Conservation (phyloP, 2,113 vertebrate species). For the Silurus asotus region DNA sequence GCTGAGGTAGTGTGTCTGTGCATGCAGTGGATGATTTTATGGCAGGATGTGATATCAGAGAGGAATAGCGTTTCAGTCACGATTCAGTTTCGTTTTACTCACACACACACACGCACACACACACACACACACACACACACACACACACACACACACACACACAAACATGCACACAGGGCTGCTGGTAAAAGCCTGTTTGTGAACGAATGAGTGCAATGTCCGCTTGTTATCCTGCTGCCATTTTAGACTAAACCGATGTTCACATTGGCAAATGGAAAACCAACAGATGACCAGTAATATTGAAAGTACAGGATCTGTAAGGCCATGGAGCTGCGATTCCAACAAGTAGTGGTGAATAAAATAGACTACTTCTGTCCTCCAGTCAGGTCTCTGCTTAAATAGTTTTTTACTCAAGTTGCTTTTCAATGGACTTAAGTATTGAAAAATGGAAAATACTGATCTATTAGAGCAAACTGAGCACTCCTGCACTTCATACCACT, state of each 20-base stretch:
- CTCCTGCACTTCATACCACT: no score
- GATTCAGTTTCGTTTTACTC: not conserved
- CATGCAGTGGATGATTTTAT: not conserved
- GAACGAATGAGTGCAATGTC: not conserved
- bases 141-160: conserved; percentile 26
- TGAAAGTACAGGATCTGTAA: not conserved
- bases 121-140: conserved; percentile 4
- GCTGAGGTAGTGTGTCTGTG: not conserved
- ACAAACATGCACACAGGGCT: not conserved
- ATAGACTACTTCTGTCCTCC: no score
- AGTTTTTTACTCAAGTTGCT: no score
- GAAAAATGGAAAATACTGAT: no score
- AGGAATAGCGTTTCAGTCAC: not conserved
- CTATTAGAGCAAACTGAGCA: no score
- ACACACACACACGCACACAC: not conserved
- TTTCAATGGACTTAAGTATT: no score
- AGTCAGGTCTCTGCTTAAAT: no score
- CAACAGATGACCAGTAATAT: not conserved
- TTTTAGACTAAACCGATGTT: not conserved
- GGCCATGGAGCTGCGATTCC: not conserved
- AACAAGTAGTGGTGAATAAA: not conserved
- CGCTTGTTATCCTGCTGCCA: not conserved
- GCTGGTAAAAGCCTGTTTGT: not conserved
- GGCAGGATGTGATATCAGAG: not conserved
- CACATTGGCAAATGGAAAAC: not conserved